phyloP scores from a whole-genome alignment of 2,888 invertebrate genomes.

The Drosophila fungiperda region DNA sequence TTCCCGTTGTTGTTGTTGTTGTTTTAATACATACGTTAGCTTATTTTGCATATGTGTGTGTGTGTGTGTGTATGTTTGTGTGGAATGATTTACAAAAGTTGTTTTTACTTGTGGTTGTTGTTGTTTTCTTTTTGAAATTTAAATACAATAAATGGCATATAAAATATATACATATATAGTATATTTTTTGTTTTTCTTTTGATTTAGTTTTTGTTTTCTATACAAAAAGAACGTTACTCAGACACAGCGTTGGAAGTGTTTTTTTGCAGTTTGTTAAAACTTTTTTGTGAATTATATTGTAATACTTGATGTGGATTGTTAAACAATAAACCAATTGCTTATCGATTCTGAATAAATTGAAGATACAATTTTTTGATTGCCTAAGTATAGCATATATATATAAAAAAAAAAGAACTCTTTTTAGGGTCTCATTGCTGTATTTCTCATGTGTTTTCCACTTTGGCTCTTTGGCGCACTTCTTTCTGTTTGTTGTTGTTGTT shows the following conservation, averaged over 20 bases:
- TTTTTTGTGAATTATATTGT: constrained; percentile 35
- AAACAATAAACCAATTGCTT: constrained; percentile 38
- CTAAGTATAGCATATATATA: constrained; percentile 6
- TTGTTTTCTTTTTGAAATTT: constrained; percentile 55
- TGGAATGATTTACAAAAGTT: constrained; percentile 78
- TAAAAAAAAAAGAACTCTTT: constrained; percentile 1
- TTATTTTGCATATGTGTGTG: constrained; percentile 34
- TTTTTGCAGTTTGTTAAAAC: constrained; percentile 13
- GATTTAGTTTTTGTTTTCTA: constrained; percentile 35
- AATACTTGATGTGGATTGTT: constrained; percentile 48
- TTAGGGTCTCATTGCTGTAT: constrained; percentile 5
- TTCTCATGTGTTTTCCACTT: constrained; percentile 32
- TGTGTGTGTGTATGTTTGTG: constrained; percentile 19
- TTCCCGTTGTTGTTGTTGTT: constrained; percentile 37
- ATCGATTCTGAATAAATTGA: constrained; percentile 1
- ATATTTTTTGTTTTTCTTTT: constrained; percentile 37
- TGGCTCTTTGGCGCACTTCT: constrained; percentile 49
- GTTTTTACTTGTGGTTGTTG: constrained; percentile 22
- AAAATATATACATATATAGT: constrained; percentile 65
- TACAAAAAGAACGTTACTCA: constrained; percentile 64
- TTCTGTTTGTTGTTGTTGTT: constrained; percentile 45
- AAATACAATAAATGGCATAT: constrained; percentile 80
- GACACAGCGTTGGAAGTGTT: constrained; percentile 62
- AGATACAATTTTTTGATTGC: constrained; percentile 15
- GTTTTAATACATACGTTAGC: constrained; percentile 69